These are phyloP conservation scores for Lepeophtheirus salmonis DNA, from an alignment of 1,140 invertebrate species.

Conservation along the genomic window DNA sequence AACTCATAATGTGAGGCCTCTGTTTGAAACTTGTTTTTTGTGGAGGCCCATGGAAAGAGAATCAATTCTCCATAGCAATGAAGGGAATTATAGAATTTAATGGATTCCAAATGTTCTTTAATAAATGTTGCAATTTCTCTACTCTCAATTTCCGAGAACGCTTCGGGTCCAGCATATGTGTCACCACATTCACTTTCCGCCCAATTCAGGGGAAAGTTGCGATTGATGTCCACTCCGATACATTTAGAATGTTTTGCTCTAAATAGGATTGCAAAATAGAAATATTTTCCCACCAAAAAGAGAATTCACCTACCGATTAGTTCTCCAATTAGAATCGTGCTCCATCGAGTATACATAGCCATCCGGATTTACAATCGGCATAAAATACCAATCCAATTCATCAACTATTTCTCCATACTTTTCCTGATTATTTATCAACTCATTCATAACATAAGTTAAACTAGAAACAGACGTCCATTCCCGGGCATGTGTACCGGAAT, in stretches of 20 bases:
- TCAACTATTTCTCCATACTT: neutral
- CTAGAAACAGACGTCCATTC: neutral
- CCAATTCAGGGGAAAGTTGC: conserved; percentile 24
- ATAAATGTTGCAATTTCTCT: conserved; percentile 20
- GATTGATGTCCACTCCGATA: conserved; percentile 24
- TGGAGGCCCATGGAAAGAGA: conserved; percentile 65
- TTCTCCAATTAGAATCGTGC: conserved; percentile 24
- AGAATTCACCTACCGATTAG: conserved; percentile 20
- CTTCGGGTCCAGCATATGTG: conserved; percentile 29
- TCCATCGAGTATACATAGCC: conserved; percentile 22
- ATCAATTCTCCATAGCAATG: conserved; percentile 76
- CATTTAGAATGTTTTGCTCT: conserved; percentile 16
- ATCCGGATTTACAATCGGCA: conserved; percentile 23
- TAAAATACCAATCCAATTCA: conserved; percentile 33
- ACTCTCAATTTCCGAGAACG: conserved; percentile 27
- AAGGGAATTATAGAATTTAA: conserved; percentile 55
- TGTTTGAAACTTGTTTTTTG: conserved; percentile 23
- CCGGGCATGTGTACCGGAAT: neutral
- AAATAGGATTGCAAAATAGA: neutral
- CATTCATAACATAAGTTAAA: neutral
- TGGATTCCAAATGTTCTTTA: conserved; percentile 22
- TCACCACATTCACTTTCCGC: conserved; percentile 25
- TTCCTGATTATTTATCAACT: neutral
- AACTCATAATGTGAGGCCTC: neutral
- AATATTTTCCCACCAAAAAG: neutral